Percentiles rank a stretch among this genome's conserved stretches.
Evolutionary conservation across 1,140 invertebrate species (phyloP).

Genomic region (Euglossa dilemma): DNA sequence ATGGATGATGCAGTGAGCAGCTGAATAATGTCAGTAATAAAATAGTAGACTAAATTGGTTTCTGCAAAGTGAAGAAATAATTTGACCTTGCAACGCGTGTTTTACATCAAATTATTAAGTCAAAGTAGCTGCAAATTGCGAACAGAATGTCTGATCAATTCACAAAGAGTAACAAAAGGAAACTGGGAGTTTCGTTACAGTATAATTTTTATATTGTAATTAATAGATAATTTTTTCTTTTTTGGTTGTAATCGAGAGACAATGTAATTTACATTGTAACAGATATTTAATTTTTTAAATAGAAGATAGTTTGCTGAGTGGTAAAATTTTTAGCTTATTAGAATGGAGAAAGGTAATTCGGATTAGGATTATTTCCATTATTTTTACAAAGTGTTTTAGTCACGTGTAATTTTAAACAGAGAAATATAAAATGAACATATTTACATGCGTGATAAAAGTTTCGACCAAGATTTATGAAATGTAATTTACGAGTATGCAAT

Average conservation of each 20-base stretch:
- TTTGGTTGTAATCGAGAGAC: too few relatives aligned
- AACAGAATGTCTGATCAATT: neutral
- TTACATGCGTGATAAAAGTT: slow-evolving; percentile 72
- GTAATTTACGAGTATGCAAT: slow-evolving; percentile 72
- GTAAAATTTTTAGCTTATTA: too few relatives aligned
- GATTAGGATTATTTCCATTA: neutral
- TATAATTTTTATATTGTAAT: neutral
- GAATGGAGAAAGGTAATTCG: neutral
- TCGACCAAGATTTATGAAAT: slow-evolving; percentile 73
- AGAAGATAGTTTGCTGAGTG: too few relatives aligned
- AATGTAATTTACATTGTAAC: too few relatives aligned
- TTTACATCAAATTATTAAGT: slow-evolving; percentile 38
- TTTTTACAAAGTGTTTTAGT: neutral
- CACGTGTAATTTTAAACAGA: neutral
- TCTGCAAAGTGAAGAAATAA: slow-evolving; percentile 13
- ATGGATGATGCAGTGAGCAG: slow-evolving; percentile 22
- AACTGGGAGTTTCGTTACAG: neutral
- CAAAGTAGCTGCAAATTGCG: slow-evolving; percentile 25
- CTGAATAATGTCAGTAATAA: slow-evolving; percentile 34
- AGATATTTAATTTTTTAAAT: too few relatives aligned
- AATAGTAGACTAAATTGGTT: slow-evolving; percentile 25
- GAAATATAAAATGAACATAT: neutral
- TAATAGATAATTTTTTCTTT: neutral
- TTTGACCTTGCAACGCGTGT: neutral
- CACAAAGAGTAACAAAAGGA: neutral